Evolutionary conservation across 2,888 invertebrate species (phyloP).

Genomic region (Magallana nippona): DNA sequence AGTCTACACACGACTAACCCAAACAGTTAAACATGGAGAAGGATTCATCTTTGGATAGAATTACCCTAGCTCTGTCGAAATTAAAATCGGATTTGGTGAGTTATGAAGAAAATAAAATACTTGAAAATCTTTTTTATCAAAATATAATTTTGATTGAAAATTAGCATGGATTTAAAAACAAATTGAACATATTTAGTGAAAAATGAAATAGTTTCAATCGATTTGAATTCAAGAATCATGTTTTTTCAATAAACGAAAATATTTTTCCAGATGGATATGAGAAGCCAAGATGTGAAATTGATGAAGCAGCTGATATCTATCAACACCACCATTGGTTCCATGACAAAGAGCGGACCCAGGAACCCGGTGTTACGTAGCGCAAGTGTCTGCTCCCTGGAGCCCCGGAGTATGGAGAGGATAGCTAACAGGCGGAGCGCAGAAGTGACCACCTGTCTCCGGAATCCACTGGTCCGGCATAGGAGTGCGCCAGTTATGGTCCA

Average conservation of each 20-base stretch:
- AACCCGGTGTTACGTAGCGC: conserved; percentile 1
- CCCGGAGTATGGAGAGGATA: not conserved
- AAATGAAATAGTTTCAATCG: too few species aligned
- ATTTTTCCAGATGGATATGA: not conserved
- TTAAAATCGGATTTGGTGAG: conserved; percentile 22
- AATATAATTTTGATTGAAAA: not conserved
- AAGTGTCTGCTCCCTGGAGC: not conserved
- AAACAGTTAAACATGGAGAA: conserved; percentile 19
- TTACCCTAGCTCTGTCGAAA: conserved; percentile 9
- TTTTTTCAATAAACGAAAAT: too few species aligned
- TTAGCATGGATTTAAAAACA: too few species aligned
- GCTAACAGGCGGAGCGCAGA: not conserved
- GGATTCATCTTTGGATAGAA: conserved; percentile 10
- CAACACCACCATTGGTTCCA: conserved; percentile 4
- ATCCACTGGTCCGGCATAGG: conserved; percentile 1
- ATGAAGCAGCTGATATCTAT: conserved; percentile 2
- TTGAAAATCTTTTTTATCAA: not conserved
- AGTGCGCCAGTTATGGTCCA: conserved; percentile 17
- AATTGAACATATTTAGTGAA: too few species aligned
- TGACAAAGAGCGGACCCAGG: not conserved
- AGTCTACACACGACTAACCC: not conserved
- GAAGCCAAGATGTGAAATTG: conserved; percentile 14
- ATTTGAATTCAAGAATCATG: too few species aligned
- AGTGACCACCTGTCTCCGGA: not conserved
- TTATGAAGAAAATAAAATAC: not conserved